phyloP scores from a whole-genome alignment of 2,888 invertebrate genomes.

The Eumacrocentrus americanus region DNA sequence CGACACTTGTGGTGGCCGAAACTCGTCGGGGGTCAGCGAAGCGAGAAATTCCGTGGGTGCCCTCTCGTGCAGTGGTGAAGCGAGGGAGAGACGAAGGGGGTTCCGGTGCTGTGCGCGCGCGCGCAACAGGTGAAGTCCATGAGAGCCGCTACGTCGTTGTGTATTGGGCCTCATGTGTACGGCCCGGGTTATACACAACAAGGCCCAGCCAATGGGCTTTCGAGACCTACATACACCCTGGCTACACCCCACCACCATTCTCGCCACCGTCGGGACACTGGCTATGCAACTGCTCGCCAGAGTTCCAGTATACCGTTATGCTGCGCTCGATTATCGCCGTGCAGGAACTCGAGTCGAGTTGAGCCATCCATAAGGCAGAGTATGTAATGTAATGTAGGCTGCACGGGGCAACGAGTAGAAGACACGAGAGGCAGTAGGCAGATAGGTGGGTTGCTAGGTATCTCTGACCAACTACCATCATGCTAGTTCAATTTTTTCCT shows the following conservation, averaged over 20 bases:
- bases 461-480: constrained; percentile 16
- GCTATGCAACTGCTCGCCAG: constrained; percentile 42
- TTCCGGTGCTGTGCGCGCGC: constrained; percentile 35
- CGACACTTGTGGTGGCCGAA: constrained; percentile 20
- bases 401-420: constrained; percentile 17
- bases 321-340: constrained; percentile 28
- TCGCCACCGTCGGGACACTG: constrained; percentile 36
- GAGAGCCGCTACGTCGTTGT: constrained; percentile 16
- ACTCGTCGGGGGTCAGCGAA: constrained; percentile 40
- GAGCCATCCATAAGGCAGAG: too few relatives aligned
- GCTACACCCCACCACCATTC: constrained; percentile 38
- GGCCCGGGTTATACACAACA: constrained; percentile 21
- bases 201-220: constrained; percentile 49
- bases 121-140: constrained; percentile 27
- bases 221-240: constrained; percentile 59
- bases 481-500: constrained; percentile 12
- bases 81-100: constrained; percentile 24
- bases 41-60: constrained; percentile 42
- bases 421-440: constrained; percentile 13
- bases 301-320: constrained; percentile 57
- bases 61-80: constrained; percentile 31
- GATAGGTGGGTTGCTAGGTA: constrained; percentile 30
- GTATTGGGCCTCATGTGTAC: constrained; percentile 9
- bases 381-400: constrained; percentile 23
- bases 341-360: constrained; percentile 37